Conservation (phyloP, 2,888 invertebrate species). For the Theretra japonica region DNA sequence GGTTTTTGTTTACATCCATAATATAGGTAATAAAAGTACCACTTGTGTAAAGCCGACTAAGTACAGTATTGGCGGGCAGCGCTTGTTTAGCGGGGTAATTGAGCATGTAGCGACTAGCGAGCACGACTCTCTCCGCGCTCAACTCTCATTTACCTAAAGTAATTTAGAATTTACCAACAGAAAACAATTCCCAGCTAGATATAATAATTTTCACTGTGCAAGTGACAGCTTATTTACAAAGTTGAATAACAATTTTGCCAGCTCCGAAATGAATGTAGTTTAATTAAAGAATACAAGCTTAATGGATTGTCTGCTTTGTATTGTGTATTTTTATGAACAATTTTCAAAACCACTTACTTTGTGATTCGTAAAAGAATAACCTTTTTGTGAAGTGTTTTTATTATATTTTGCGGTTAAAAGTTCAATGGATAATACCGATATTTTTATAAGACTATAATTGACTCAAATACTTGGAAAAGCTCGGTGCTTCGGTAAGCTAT, state of each 20-base stretch:
- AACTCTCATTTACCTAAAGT: slow-evolving; percentile 43
- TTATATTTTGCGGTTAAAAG: background rate
- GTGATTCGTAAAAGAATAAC: background rate
- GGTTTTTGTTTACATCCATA: slow-evolving; percentile 28
- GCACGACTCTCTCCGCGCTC: slow-evolving; percentile 41
- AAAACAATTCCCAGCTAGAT: slow-evolving; percentile 37
- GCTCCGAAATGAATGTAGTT: slow-evolving; percentile 32
- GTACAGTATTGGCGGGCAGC: slow-evolving; percentile 41
- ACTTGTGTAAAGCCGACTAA: slow-evolving; percentile 33
- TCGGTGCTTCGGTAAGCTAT: background rate
- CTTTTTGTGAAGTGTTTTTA: background rate
- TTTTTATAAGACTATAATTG: slow-evolving; percentile 4
- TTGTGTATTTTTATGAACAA: slow-evolving; percentile 3
- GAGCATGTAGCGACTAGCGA: slow-evolving; percentile 54
- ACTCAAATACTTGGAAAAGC: background rate
- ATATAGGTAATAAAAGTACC: slow-evolving; percentile 17
- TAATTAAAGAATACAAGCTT: slow-evolving; percentile 15
- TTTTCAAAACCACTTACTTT: background rate
- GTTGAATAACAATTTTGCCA: slow-evolving; percentile 34
- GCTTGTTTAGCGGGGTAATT: slow-evolving; percentile 55
- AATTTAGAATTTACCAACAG: slow-evolving; percentile 43
- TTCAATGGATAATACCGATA: background rate
- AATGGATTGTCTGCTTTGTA: background rate
- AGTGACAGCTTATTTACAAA: slow-evolving; percentile 42
- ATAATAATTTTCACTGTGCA: slow-evolving; percentile 40